Evolutionary conservation across 2,797 vertebrate species (phyloP).

Genomic region (Emydoidea blandingii): DNA sequence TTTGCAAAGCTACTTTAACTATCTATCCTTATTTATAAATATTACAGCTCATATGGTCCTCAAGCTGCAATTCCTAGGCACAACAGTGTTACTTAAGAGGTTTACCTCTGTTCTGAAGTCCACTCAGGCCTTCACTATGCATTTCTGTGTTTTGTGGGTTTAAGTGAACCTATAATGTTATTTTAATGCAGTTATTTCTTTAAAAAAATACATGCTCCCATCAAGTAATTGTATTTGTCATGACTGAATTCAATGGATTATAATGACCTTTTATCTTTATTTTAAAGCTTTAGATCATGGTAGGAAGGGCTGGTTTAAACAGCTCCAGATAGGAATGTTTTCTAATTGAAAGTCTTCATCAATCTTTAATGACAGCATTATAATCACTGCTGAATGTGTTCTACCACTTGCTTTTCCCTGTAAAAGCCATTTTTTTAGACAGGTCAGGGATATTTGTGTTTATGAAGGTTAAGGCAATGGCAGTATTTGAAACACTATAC

Average conservation of each 20-base stretch:
- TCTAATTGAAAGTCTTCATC: neutral
- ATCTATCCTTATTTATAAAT: neutral
- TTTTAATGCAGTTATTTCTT: neutral
- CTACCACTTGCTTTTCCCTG: neutral
- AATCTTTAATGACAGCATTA: neutral
- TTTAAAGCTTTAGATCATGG: neutral
- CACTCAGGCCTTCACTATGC: neutral
- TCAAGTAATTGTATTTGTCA: conserved; percentile 13
- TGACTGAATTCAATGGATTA: neutral
- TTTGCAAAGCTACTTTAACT: neutral
- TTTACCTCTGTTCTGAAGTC: neutral
- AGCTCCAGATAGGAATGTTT: neutral
- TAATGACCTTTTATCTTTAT: neutral
- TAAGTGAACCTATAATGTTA: conserved; percentile 17
- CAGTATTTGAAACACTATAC: neutral
- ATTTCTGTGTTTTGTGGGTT: neutral
- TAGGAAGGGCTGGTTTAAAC: neutral
- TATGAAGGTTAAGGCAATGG: neutral
- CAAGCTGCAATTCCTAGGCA: neutral
- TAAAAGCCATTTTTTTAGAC: neutral
- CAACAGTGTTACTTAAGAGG: neutral
- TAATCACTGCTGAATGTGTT: neutral
- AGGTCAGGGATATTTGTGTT: neutral
- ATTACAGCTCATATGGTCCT: neutral
- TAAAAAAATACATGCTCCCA: neutral